Base-by-base conservation (phyloP, 2,113 vertebrate genomes). In the Tetrao urogallus region DNA sequence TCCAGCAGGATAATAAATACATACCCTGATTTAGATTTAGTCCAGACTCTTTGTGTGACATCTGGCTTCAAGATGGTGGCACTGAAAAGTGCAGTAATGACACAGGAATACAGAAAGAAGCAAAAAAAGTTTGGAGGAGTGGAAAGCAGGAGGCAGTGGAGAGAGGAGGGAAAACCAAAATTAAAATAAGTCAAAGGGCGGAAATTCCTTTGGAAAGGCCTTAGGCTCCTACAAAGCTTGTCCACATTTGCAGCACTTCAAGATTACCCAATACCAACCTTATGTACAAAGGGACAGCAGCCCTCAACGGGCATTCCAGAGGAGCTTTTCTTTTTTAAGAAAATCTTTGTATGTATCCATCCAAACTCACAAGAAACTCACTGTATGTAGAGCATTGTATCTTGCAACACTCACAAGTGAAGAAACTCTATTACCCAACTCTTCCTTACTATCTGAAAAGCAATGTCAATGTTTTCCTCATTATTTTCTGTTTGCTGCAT, bases 1-100 rank as follows among this genome's bases (percentile, higher is more conserved):
- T 87, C 43, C 88, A 82, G 72, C 77, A 87, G 82, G 36, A 78
- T 54, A 93, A 93, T 43, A 88, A 92, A 86, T 42, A 73, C 17
- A 81, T 18, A 32, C 30, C 54, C 65, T 0, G 1, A 57, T 47
- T 83, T 72, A 6, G 0, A 85, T 91, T 93, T 79, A 89, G 72
- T 95, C 89, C 94, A 91, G 92, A 70, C 64, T 64, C 74, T 64
- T 10, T 83, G 5, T 32, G 28, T 92, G 95, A 97, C 96, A 97
- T 97, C 95, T 97, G 96, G 96, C 77, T 95, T 93, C 96, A 97
- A 97, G 95, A 96, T 97, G 96, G 85, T 94, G 93, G 94, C 94
- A 95, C 63, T 28, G 77, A 76, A 43, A 94, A 94, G 82, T 72
- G 82, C 90, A 88, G 54, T 58, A 82, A 94, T 90, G 94, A 92